These are phyloP conservation scores for Anguilla anguilla DNA, from an alignment of 2,797 vertebrate genomes.

Conservation along the genomic window DNA sequence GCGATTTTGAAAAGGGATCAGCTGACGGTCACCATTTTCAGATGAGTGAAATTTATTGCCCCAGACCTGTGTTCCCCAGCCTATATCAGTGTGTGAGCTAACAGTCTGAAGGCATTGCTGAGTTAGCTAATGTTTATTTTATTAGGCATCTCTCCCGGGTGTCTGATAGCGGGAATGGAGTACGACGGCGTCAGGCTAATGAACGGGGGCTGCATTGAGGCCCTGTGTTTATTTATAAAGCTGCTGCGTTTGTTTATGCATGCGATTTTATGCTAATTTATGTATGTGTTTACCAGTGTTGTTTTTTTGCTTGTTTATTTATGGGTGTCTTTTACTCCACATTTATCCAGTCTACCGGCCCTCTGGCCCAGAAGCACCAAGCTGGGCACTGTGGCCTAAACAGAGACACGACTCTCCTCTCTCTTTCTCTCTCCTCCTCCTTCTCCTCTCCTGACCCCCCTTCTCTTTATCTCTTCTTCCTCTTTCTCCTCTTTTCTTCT, in stretches of 20 bases:
- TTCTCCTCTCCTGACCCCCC: not conserved
- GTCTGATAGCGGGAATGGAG: not conserved
- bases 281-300: slow-evolving; percentile 1
- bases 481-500: not conserved
- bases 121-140: not conserved
- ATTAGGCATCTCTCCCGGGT: not conserved
- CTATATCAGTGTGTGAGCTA: not conserved
- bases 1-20: not conserved
- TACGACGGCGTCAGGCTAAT: not conserved
- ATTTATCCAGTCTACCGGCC: not conserved
- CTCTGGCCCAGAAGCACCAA: not conserved
- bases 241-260: not conserved
- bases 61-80: not conserved
- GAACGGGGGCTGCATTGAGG: not conserved
- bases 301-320: not conserved
- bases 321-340: not conserved
- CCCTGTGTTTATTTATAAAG: not conserved
- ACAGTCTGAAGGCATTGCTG: not conserved
- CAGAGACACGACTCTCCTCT: not conserved
- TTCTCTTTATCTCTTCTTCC: not conserved
- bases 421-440: not conserved
- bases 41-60: not conserved
- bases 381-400: too few species aligned
- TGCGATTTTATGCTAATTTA: not conserved
- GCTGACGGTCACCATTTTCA: not conserved